Evolutionary conservation across 2,888 invertebrate species (phyloP), one percentile per base, ranked within the genome.

Genomic region (Automeris io): DNA sequence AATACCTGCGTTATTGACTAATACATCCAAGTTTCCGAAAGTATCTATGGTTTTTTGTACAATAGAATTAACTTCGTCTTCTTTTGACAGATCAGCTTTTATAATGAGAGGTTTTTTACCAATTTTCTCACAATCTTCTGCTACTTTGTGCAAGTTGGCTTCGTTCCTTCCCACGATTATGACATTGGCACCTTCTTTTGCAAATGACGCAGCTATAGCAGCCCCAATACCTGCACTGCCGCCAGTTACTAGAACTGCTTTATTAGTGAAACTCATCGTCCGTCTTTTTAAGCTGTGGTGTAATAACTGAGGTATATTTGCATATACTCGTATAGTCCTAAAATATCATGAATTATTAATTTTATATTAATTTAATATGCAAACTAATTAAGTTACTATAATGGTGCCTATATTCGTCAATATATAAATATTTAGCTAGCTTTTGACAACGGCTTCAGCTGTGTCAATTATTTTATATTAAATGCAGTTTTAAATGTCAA

Each of bases 1-100:
- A n/a, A 63, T 42, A 2, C 64, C 68, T 1, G 68, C 72, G 35
- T 40, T 41, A 34, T 51, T 51, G 1, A 52, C 37, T 2, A 52
- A 40, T 0, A 51, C 33, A 16, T 51, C 47, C 0, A 52, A 35
- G 39, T 46, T 44, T 1, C 42, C 44, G 8, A 44, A 51, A 24
- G 32, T 35, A 0, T 49, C 41, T 1, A 51, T 5, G n/a, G 47
- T 47, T 38, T 44, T 37, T 9, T 45, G 5, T 1, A 51, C 35
- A 1, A 45, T 34, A 0, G n/a, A 23, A 1, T 37, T 25, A 0
- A 24, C 16, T 33, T 47, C 45, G 11, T 36, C 11, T 0, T 46
- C 45, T 37, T 43, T 42, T 3, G 42, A n/a, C 2, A 52, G 4
- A 33, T 49, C 42, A 13, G 47, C 45, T 36, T 38, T 18, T 6